Evolutionary conservation across 2,888 invertebrate species (phyloP), one percentile per base, ranked within the genome.

Genomic region (Drosophila borealis): DNA sequence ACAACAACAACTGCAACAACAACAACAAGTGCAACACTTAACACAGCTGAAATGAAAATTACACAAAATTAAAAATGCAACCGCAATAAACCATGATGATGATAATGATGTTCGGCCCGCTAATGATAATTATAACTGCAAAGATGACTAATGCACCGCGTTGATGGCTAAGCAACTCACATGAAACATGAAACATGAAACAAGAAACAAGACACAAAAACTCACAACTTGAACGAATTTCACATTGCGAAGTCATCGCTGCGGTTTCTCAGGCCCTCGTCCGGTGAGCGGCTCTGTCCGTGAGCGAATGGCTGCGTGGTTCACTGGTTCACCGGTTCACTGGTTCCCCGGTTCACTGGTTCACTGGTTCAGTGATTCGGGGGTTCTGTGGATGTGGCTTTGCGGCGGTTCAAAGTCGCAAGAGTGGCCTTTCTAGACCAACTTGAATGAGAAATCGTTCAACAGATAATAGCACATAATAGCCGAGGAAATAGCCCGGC

Each of bases 41-140:
- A 70, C 71, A 75, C 75, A 80, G 70, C 73, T 68, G 73, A 78
- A 78, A 78, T 72, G 73, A 79, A 79, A 79, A 79, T 74, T 63
- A 74, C 55, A 68, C 69, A 68, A 70, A 76, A 78, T 78, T 75
- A 66, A 62, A 78, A 78, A 78, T 75, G 75, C 78, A 78, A 78
- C 68, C 78, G 65, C 79, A 71, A 57, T 77, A 78, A 78, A 73
- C 29, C 29, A 67, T 34, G 51, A 33, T 14, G 68, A 25, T 70
- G 49, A 59, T 75, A 13, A 74, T 70, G 41, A 42, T 54, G 61
- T 65, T 55, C 46, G 29, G 33, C 37, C 19, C 44, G 57, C 48
- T 75, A 25, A 62, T 62, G 57, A 66, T 51, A 21, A 57, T 66
- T 41, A 66, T 48, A 21, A 54, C 62, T 41, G 50, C 37, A 39